A percentile compares a stretch with the other conserved stretches of the same genome.
These are phyloP conservation scores for Microlaimidae sp. DNA, from an alignment of 2,888 invertebrate genomes.

Conservation along the genomic window DNA sequence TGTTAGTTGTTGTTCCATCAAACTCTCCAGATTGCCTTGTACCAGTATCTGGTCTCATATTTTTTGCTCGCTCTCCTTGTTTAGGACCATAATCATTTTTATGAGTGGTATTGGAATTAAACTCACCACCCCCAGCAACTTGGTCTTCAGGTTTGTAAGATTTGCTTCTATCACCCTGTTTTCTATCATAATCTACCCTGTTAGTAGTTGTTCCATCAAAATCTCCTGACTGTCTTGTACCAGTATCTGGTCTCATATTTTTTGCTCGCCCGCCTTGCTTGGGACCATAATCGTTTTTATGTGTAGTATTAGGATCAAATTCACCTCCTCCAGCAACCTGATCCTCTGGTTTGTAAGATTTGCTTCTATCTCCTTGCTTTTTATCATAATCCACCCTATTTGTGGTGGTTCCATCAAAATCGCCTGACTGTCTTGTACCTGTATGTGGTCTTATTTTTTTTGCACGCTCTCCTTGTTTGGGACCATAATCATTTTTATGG, in stretches of 20 bases:
- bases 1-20: constrained; percentile 1
- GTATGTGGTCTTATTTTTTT: neutral
- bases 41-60: neutral
- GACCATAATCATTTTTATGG: neutral
- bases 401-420: neutral
- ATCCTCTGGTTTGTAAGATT: neutral
- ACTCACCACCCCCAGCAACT: neutral
- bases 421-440: neutral
- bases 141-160: neutral
- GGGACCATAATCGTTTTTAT: neutral
- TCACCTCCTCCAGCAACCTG: neutral
- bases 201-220: neutral
- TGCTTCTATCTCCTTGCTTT: neutral
- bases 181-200: neutral
- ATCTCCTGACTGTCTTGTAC: neutral
- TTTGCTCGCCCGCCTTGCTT: neutral
- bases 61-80: neutral
- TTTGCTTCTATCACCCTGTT: neutral
- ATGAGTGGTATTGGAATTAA: neutral
- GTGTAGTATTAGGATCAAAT: neutral
- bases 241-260: neutral
- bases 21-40: neutral
- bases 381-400: neutral
- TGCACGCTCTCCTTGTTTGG: neutral
- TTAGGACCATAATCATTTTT: neutral